Evolutionary conservation across 1,140 invertebrate species (phyloP).

Genomic region (Drosophila arizonae): DNA sequence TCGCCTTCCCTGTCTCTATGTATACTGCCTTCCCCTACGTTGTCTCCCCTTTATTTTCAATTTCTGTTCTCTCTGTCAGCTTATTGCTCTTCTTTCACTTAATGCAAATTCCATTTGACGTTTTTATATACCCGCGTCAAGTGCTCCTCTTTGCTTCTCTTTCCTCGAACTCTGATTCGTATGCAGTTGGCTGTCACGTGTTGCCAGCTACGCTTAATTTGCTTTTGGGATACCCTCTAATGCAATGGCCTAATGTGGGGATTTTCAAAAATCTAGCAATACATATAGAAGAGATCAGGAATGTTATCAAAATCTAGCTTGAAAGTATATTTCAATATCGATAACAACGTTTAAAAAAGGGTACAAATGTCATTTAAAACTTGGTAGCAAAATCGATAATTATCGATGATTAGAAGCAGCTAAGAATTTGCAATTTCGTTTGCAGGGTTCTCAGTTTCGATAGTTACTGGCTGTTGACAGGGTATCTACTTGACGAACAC

Average conservation of each 20-base stretch:
- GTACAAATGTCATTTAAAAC: neutral
- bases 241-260: too few relatives aligned
- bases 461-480: neutral
- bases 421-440: too few relatives aligned
- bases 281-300: too few relatives aligned
- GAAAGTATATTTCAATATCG: neutral
- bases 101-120: neutral
- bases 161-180: conserved; percentile 4
- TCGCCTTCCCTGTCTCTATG: neutral
- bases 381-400: neutral
- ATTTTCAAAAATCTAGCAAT: neutral
- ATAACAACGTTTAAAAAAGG: neutral
- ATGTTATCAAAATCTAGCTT: too few relatives aligned
- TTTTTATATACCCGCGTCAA: conserved; percentile 11
- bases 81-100: neutral
- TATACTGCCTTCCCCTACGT: neutral
- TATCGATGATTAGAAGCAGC: neutral
- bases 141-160: neutral
- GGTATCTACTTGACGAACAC: neutral
- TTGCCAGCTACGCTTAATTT: conserved; percentile 50
- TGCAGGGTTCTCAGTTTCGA: too few relatives aligned
- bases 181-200: conserved; percentile 49
- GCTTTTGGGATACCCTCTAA: conserved; percentile 31
- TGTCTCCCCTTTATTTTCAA: neutral
- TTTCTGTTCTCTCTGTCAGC: neutral